A percentile compares a stretch with the other conserved stretches of the same genome.
Evolutionary conservation across 2,113 vertebrate species (phyloP).

Genomic region (Bolborhynchus lineola): DNA sequence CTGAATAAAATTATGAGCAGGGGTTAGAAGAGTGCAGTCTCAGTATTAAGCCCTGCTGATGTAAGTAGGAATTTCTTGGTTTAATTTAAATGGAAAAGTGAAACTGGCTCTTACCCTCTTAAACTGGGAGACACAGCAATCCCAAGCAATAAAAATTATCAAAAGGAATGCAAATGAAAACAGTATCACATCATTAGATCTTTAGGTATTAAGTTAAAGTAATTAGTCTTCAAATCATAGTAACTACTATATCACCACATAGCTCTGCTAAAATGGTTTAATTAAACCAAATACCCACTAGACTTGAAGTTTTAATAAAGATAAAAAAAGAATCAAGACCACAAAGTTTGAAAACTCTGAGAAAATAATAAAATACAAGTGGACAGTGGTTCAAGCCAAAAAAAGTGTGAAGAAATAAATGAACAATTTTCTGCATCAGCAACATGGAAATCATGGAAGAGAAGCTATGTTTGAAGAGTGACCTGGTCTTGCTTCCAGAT

Average conservation of each 20-base stretch:
- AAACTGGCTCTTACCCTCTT: not conserved
- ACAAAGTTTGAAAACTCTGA: not conserved
- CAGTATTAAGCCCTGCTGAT: not conserved
- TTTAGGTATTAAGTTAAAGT: constrained; percentile 46
- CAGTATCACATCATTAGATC: constrained; percentile 36
- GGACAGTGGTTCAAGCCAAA: not conserved
- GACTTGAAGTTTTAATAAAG: constrained; percentile 32
- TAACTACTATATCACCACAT: not conserved
- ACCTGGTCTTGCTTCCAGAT: not conserved
- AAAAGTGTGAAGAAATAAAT: not conserved
- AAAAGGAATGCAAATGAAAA: constrained; percentile 31
- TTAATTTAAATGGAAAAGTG: not conserved
- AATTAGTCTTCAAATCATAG: constrained; percentile 28
- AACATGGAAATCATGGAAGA: not conserved
- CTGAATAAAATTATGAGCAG: not conserved
- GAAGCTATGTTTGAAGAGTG: not conserved
- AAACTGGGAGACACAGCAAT: not conserved
- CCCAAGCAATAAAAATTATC: constrained; percentile 15
- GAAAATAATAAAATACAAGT: not conserved
- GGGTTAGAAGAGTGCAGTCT: not conserved
- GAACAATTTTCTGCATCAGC: not conserved
- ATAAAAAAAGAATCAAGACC: constrained; percentile 11
- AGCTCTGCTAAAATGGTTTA: not conserved
- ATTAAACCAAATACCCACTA: constrained; percentile 48
- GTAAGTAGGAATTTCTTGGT: not conserved